These are phyloP conservation scores for Drosophila nr. medialis DNA, from an alignment of 2,888 invertebrate species.

Conservation along the genomic window DNA sequence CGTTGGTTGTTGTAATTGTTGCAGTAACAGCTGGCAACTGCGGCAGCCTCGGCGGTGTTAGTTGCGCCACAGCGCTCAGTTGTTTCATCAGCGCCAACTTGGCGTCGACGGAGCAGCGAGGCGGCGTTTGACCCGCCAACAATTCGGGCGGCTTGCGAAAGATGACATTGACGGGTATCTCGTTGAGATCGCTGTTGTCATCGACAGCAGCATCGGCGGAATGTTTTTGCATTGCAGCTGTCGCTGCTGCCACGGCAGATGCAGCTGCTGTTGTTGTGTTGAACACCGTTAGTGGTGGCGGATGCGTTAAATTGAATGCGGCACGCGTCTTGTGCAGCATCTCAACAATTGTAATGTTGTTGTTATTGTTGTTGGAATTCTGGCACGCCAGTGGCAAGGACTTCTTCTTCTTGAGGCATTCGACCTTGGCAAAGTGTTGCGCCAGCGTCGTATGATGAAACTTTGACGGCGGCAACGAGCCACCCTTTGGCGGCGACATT, in stretches of 20 bases:
- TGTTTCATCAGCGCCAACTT: slow-evolving; percentile 26
- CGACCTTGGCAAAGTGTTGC: slow-evolving; percentile 83
- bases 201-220: slow-evolving; percentile 68
- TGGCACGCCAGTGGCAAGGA: slow-evolving; percentile 67
- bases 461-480: slow-evolving; percentile 82
- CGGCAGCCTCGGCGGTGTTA: slow-evolving; percentile 58
- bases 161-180: slow-evolving; percentile 84
- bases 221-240: slow-evolving; percentile 73
- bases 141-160: slow-evolving; percentile 76
- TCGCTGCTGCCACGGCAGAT: slow-evolving; percentile 9
- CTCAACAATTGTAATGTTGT: slow-evolving; percentile 27
- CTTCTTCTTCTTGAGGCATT: slow-evolving; percentile 80
- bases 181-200: slow-evolving; percentile 80
- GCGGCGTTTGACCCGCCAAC: slow-evolving; percentile 24
- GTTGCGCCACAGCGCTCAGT: slow-evolving; percentile 43
- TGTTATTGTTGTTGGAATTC: slow-evolving; percentile 46
- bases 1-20: slow-evolving; percentile 13
- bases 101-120: slow-evolving; percentile 32
- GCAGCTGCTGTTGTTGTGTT: slow-evolving; percentile 32
- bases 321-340: slow-evolving; percentile 41
- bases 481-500: slow-evolving; percentile 63
- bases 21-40: slow-evolving; percentile 27
- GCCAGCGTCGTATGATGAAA: slow-evolving; percentile 83
- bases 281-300: slow-evolving; percentile 73
- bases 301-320: slow-evolving; percentile 56